These are phyloP conservation scores for Agriopis marginaria DNA, from an alignment of 2,888 invertebrate species.

Conservation along the genomic window DNA sequence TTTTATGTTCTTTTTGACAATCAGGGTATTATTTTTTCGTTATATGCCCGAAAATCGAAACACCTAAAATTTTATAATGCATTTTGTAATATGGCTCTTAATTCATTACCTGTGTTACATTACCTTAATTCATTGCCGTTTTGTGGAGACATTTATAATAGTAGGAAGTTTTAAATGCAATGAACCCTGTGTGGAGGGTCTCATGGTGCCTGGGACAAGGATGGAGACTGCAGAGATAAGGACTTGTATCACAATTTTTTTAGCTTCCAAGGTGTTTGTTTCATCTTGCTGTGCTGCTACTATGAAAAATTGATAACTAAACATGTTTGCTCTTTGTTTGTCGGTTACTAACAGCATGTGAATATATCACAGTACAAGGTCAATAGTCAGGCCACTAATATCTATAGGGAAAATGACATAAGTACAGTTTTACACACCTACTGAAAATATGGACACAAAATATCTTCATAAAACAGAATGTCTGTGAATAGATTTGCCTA, in stretches of 20 bases:
- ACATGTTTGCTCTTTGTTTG: not conserved
- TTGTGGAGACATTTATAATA: not conserved
- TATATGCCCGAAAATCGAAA: no score
- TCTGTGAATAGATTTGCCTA: no score
- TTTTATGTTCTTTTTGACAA: no score
- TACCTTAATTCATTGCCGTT: not conserved
- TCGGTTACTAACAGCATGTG: slow-evolving; percentile 6
- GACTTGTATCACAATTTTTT: not conserved
- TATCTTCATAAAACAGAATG: no score
- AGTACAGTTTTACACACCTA: not conserved
- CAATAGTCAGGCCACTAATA: not conserved
- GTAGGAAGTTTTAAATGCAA: not conserved
- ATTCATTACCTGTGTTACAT: no score
- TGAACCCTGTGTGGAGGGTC: not conserved
- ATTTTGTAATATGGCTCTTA: no score
- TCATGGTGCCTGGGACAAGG: not conserved
- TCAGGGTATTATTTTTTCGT: no score
- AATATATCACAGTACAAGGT: not conserved
- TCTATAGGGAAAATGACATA: not conserved
- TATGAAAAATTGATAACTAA: not conserved
- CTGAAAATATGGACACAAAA: not conserved
- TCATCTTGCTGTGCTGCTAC: not conserved
- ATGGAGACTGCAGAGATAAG: not conserved
- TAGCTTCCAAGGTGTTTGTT: not conserved
- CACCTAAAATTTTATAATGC: no score